Base-by-base conservation (phyloP, 2,113 vertebrate genomes). In the Stegostoma tigrinum region DNA sequence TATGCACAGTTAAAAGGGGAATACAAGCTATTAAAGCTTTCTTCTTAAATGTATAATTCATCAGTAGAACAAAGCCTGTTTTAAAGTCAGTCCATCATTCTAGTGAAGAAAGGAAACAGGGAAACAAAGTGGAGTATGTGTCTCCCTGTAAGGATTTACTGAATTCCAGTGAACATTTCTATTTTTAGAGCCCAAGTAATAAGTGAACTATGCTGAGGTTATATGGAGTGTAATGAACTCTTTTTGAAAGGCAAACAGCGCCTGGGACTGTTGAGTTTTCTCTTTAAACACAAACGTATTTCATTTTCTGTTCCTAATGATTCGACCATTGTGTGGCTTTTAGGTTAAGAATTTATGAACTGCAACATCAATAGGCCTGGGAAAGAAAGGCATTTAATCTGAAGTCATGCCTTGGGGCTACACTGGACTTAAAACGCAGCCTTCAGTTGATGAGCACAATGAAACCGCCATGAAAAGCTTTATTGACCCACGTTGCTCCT, bases 261-360 rank as follows among this genome's bases (percentile, higher is more conserved):
- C 38, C 4, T 21, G 4, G 80, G 80, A 38, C 80, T 83, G 80
- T 83, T 83, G 38, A 83, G 80, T 19, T 42, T 83, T 83, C 38
- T 83, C 78, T 45, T 83, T 42, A 83, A 83, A 21, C 17, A 42
- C 5, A 45, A 17, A 83, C 78, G 19, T 21, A 83, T 45, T 83
- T 45, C 80, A 83, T 83, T 83, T 45, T 83, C 80, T 19, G 38
- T 83, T 7, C 80, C 1, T 21, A 45, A 42, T 21, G 80, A 83
- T 83, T 15, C 38, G 17, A 42, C 38, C 80, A 83, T 83, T 83
- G 80, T 83, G 80, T 83, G 38, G 17, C n/a, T 83, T 83, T 83
- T 83, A 42, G 80, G 80, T 83, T 83, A 83, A 83, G 80, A 45
- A 83, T 83, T 83, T 83, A 83, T 23, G 78, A 83, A 83, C 78